Evolutionary conservation across 1,140 invertebrate species (phyloP), one percentile per base, ranked within the genome.

Genomic region (Sarcophaga peregrina): DNA sequence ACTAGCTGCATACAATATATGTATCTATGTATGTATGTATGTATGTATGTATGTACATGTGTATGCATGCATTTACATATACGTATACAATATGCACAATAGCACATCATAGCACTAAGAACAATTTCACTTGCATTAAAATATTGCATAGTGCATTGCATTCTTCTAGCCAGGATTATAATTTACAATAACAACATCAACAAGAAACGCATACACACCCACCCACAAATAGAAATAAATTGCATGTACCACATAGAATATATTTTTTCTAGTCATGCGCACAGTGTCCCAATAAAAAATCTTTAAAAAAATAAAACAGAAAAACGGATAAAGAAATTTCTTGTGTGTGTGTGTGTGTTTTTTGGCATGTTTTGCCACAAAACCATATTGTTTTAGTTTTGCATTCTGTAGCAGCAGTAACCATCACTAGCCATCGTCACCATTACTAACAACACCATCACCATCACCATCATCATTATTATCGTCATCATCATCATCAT

Each of bases 381-480:
- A 68, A 68, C 58, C 58, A 68, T 68, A 68, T 68, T 68, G 58
- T 68, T 68, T 68, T 68, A 68, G 58, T 68, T 58, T 68, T 68
- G 58, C 58, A 68, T 68, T 20, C 20, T 68, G 58, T 68, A 68
- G 58, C 58, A 68, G 58, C 58, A 11, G n/a, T 58, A 11, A 58
- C 11, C 52, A 58, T 15, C 52, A n/a, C n/a, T n/a, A n/a, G n/a
- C n/a, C n/a, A n/a, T n/a, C n/a, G n/a, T 13, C 52, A 58, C 52
- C 52, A 10, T 5, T 15, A 58, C 54, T 20, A 72, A 20, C 62
- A n/a, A 72, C 62, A 68, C 8, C 62, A 72, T 7, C 10, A 25
- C 20, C 62, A 37, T 37, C 25, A 37, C 25, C 25, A 37, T 72
- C 9, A 8, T 25, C 62, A n/a, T n/a, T n/a, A n/a, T n/a, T n/a